Evolutionary conservation across 2,797 vertebrate species (phyloP), one percentile per base, ranked within the genome.

Genomic region (Clarias platycephalus): DNA sequence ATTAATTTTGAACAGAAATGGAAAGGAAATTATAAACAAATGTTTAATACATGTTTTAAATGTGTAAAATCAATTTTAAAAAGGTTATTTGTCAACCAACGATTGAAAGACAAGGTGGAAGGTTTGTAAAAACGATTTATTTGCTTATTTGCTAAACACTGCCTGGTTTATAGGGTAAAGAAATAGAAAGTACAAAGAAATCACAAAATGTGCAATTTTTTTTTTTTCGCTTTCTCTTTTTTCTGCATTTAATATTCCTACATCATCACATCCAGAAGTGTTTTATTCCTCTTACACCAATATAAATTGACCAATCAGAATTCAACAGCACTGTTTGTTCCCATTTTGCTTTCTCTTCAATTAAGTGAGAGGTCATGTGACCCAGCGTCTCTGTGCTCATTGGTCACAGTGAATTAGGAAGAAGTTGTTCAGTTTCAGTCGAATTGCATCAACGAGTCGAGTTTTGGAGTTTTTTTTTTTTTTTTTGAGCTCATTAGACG

Each of bases 401-500:
- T 58, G 75, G 53, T 72, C 66, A 68, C 15, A 16, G 66, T 68
- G 31, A 74, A 26, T 1, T 5, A 72, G 26, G 5, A 49, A 24
- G 40, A 26, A 34, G 10, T 26, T 78, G 18, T 78, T 62, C 24
- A 1, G 24, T 26, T 44, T 63, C 20, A 40, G 0, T 40, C 10
- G 0, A 7, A 60, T 37, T 37, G 18, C 9, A 8, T 24, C 1
- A 2, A 13, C 44, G n/a, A n/a, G n/a, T 49, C 44, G n/a, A 5
- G 20, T 55, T 74, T 13, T 10, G 3, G 16, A n/a, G 37, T 16
- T 60, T 60, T n/a, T 44, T 16, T 62, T 62, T 26, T 40, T 49
- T 49, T 49, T 49, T 49, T 31, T 37, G 5, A 12, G 5, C 77
- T 86, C 85, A 84, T 91, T 86, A 87, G 84, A 72, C 58, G 63